Evolutionary conservation across 2,888 invertebrate species (phyloP), one percentile per base, ranked within the genome.

Genomic region (Drosophila mettleri): DNA sequence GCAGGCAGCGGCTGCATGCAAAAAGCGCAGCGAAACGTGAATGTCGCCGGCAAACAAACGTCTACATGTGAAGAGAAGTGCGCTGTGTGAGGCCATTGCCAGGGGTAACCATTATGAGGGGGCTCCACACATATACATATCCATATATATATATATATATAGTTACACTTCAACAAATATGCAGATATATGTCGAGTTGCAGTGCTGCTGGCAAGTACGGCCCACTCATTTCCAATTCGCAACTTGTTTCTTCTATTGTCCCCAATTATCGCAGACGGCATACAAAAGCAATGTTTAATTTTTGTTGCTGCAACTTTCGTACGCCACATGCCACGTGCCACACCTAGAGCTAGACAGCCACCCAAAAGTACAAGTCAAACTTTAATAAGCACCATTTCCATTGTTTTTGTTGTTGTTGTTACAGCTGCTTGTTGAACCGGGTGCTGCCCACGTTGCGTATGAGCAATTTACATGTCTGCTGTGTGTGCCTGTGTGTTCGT

Each of bases 11-110:
- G 68, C 86, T 71, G 79, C 68, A 70, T 76, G 88, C 64, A 78
- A 86, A 82, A 83, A 86, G 84, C 64, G 70, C 85, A 88, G 61
- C 81, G 89, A 86, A 72, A 75, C 86, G 80, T 88, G 85, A 89
- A 88, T 86, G 89, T 89, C 86, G 88, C 69, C 69, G 80, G 77
- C 74, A 77, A 77, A 77, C 86, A 88, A 86, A 77, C 61, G 70
- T 73, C 53, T 70, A 70, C 72, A 78, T 71, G 82, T 69, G 76
- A 52, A 34, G 18, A n/a, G 22, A 22, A 16, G 4, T 24, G 18
- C 6, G 27, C 3, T 9, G 29, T 6, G 16, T 16, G 10, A 16
- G 27, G 16, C 16, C 22, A 18, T 22, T 55, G 29, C 7, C 3
- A 10, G 45, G 39, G 41, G 14, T 20, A 12, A 9, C 22, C n/a